These are phyloP conservation scores for Noctua pronuba DNA, from an alignment of 2,888 invertebrate genomes.

Conservation along the genomic window DNA sequence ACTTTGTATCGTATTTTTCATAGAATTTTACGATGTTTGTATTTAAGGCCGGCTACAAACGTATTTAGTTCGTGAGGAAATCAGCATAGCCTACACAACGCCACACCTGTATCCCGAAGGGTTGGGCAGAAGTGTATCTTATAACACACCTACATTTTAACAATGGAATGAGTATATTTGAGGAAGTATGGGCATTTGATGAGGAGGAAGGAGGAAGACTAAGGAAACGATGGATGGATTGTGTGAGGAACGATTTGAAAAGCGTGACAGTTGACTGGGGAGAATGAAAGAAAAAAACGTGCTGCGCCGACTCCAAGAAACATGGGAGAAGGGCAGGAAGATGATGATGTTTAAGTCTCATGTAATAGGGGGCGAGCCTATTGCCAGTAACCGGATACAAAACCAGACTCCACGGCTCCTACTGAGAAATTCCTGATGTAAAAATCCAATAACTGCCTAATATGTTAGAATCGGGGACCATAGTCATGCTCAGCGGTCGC, in stretches of 20 bases:
- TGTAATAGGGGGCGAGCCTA: background rate
- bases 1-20: constrained; percentile 34
- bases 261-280: no score
- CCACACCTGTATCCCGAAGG: background rate
- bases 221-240: no score
- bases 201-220: no score
- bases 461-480: background rate
- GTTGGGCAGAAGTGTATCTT: background rate
- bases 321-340: no score
- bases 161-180: no score
- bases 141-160: background rate
- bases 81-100: background rate
- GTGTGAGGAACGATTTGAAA: no score
- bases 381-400: background rate
- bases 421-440: background rate
- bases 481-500: background rate
- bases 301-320: no score
- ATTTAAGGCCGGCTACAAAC: constrained; percentile 24
- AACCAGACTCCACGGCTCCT: background rate
- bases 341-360: no score
- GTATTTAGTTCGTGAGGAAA: background rate
- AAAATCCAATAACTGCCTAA: background rate
- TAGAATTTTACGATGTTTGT: constrained; percentile 47
- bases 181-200: no score
- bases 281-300: no score